Conservation (phyloP, 2,797 vertebrate species). For the Diglossa cyanea region DNA sequence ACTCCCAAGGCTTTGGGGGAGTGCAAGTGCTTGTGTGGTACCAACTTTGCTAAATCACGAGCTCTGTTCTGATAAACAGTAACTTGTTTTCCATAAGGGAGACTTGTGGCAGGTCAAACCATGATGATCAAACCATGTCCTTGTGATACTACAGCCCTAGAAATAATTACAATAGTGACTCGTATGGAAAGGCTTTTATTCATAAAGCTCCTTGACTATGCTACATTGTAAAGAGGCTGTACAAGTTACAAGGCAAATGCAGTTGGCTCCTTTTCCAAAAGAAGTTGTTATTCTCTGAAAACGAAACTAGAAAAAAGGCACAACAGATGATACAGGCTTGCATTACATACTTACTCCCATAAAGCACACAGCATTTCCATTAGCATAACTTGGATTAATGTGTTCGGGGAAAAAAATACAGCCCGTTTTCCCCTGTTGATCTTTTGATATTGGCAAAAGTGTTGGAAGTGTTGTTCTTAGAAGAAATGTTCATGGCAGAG, state of each 20-base stretch:
- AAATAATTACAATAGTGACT: neutral
- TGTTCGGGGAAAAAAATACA: neutral
- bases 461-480: neutral
- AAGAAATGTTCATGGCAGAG: neutral
- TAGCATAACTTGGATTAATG: neutral
- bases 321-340: accelerated
- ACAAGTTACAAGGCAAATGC: neutral
- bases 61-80: conserved; percentile 18
- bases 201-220: neutral
- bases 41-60: neutral
- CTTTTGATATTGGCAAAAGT: neutral
- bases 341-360: neutral
- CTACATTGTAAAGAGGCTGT: neutral
- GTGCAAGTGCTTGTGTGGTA: neutral
- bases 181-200: neutral
- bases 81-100: conserved; percentile 36
- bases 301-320: neutral
- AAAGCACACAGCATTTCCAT: neutral
- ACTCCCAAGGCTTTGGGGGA: neutral
- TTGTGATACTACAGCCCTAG: neutral
- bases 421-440: neutral
- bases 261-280: neutral
- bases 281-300: neutral
- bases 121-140: neutral
- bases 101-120: neutral